Base-by-base conservation (phyloP, 2,113 vertebrate genomes). In the Chitala chitala region DNA sequence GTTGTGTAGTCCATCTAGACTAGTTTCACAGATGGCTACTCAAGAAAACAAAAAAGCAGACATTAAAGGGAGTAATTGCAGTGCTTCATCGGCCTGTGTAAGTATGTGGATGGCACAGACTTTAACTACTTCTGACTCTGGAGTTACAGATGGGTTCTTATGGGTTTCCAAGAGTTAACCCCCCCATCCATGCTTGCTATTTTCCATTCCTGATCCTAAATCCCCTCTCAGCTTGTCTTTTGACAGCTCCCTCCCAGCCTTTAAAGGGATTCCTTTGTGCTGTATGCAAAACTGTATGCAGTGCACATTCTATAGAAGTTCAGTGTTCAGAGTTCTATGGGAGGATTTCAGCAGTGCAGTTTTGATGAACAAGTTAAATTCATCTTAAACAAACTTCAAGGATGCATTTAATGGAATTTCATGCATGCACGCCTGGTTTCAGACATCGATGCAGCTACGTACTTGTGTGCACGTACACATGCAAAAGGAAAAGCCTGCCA, bases 371-470 rank as follows among this genome's bases (percentile, higher is more conserved):
- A 85, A 82, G 82, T 79, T 85, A 86, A 89, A 90, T 91, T 87
- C 85, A 85, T 86, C 86, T 86, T 89, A 89, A 90, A 89, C 86
- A 91, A 87, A 89, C 88, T 82, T 88, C 86, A 87, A 88, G 87
- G 86, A 86, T 85, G 78, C 84, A 83, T 86, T 81, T 71, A 73
- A 82, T 78, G 78, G 54, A 86, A 82, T 83, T 80, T 83, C 84
- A 82, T 79, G 84, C 81, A 76, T 82, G 81, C 78, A 78, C 75
- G 78, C 59, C 79, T 80, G 79, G 74, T 68, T 76, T 80, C 69
- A 81, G 77, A 5, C 22, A 8, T 29, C 20, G 5, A 13, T 33
- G 7, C 20, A 13, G 15, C 13, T 7, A 48, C 29, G 72, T 26
- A 71, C 55, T 9, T 22, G 13, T 26, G 12, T 44, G 40, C 44